Evolutionary conservation across 2,888 invertebrate genomes (phyloP).

Genomic region (Epirrhoe alternata): DNA sequence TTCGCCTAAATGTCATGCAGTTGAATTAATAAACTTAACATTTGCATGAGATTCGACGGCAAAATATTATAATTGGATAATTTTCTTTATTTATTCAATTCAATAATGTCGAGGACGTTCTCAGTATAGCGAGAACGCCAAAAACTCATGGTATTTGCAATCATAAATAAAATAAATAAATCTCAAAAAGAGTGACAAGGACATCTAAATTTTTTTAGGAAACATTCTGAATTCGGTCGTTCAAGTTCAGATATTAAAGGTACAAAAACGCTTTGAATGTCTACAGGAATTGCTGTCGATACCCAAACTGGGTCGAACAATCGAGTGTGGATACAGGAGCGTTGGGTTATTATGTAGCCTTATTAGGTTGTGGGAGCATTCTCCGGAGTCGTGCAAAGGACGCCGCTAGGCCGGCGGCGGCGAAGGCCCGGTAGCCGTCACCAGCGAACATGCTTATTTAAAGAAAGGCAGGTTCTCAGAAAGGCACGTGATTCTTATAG

Average conservation of each 20-base stretch:
- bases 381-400: conserved; percentile 72
- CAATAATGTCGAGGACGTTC: conserved; percentile 16
- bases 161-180: too few relatives aligned
- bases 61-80: conserved; percentile 27
- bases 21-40: conserved; percentile 49
- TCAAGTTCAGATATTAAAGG: conserved; percentile 23
- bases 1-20: conserved; percentile 60
- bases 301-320: conserved; percentile 81
- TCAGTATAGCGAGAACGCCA: background rate
- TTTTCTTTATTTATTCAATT: conserved; percentile 12
- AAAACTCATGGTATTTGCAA: background rate
- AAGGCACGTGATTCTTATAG: conserved; percentile 74
- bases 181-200: conserved; percentile 16
- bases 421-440: conserved; percentile 62
- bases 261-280: conserved; percentile 42
- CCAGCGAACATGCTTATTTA: conserved; percentile 70
- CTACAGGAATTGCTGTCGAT: conserved; percentile 65
- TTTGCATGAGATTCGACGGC: conserved; percentile 29
- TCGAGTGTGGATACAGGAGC: conserved; percentile 67
- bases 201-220: conserved; percentile 23
- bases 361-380: conserved; percentile 74
- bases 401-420: conserved; percentile 73
- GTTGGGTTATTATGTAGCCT: conserved; percentile 75
- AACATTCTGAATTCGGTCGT: conserved; percentile 19
- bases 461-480: conserved; percentile 69